These are phyloP conservation scores for Aphrophora alni DNA, from an alignment of 2,888 invertebrate species.

Conservation along the genomic window DNA sequence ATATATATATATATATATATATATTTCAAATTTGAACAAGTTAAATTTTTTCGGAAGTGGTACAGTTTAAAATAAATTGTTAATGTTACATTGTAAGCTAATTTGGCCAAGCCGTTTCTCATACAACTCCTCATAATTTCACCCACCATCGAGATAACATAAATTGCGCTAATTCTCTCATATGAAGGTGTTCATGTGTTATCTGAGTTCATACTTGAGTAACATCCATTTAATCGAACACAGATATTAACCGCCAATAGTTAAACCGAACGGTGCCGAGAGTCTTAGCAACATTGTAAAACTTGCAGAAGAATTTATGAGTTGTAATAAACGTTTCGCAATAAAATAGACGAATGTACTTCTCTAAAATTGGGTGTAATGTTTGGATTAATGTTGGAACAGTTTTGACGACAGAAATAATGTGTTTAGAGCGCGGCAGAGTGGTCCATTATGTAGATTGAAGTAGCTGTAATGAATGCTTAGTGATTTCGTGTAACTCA, in stretches of 20 bases:
- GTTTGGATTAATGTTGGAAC: not conserved
- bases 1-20: no score
- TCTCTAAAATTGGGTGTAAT: not conserved
- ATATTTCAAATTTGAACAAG: no score
- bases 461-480: not conserved
- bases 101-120: no score
- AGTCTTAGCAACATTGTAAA: not conserved
- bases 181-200: no score
- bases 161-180: no score
- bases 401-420: not conserved
- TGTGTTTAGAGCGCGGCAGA: not conserved
- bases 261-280: not conserved
- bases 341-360: conserved; percentile 4
- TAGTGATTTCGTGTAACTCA: not conserved
- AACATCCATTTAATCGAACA: not conserved
- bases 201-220: no score
- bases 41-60: no score
- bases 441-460: conserved; percentile 2
- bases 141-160: no score
- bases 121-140: no score
- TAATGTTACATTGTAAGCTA: no score
- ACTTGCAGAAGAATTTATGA: not conserved
- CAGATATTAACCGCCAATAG: not conserved
- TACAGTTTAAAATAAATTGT: no score
- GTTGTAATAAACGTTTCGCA: not conserved